Evolutionary conservation across 2,888 invertebrate species (phyloP).

Genomic region (Drosophila borborema): DNA sequence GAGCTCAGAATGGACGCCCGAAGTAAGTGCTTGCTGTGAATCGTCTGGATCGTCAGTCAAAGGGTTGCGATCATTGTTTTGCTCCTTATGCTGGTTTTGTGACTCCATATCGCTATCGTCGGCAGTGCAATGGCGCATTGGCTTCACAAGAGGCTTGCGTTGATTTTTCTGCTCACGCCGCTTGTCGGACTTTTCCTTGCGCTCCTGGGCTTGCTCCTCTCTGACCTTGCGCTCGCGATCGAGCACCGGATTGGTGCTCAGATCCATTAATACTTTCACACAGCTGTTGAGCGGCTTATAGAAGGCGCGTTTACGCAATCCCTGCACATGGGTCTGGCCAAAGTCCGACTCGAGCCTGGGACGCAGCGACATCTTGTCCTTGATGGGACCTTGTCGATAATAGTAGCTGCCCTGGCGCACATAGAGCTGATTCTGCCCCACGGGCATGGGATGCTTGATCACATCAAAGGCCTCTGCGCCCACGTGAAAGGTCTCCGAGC

Average conservation of each 20-base stretch:
- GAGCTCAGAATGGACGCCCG: no score
- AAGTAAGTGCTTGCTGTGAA: no score
- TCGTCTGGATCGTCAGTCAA: background rate
- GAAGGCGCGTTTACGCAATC: constrained; percentile 32
- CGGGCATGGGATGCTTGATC: constrained; percentile 24
- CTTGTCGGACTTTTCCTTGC: constrained; percentile 26
- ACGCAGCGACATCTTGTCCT: constrained; percentile 48
- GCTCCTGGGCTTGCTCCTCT: constrained; percentile 31
- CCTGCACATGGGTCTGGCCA: constrained; percentile 48
- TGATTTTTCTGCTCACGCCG: constrained; percentile 33
- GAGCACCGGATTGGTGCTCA: constrained; percentile 35
- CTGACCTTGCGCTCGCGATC: constrained; percentile 39
- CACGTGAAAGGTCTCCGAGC: constrained; percentile 60
- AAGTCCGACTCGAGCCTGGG: constrained; percentile 53
- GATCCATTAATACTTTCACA: constrained; percentile 39
- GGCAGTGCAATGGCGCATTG: constrained; percentile 37
- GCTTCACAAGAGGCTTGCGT: constrained; percentile 11
- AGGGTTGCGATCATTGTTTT: background rate
- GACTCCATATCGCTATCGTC: constrained; percentile 36
- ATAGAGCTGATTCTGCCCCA: constrained; percentile 34
- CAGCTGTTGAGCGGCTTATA: constrained; percentile 33
- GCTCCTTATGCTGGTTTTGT: background rate
- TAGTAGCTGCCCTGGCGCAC: constrained; percentile 38
- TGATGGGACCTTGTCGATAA: constrained; percentile 30
- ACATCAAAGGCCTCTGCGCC: constrained; percentile 59